Evolutionary conservation across 2,113 vertebrate species (phyloP), one percentile per base, ranked within the genome.

Genomic region (Macquaria australasica): DNA sequence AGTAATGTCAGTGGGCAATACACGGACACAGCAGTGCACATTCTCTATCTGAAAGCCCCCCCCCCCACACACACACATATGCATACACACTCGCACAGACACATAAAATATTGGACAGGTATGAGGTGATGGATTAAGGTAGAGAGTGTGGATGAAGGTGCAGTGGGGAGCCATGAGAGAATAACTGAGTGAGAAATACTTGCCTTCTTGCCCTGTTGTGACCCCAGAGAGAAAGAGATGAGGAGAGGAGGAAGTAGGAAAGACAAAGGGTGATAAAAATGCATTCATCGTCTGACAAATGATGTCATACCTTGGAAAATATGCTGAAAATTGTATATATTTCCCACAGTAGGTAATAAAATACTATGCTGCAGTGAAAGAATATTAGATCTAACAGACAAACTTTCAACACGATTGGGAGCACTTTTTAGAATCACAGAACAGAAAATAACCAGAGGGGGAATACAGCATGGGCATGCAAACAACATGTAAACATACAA

Each of bases 151-250:
- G 50, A 62, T 75, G 68, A 53, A 83, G 64, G 14, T 48, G 48
- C 10, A 69, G 50, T 64, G 56, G 9, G 73, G 53, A 75, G 45
- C 6, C 43, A 76, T 56, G 71, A 67, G 68, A 82, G 73, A 81
- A 83, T 66, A 85, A 87, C 43, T 88, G 80, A 79, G 69, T 73
- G 83, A 84, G 81, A 87, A 93, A 87, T 90, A 95, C 93, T 94
- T 93, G 85, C 94, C 93, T 94, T 84, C 85, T 87, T 92, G 87
- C 70, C 93, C 94, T 95, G 88, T 89, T 78, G 83, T 85, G 84
- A 91, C 82, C 91, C 90, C 80, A 87, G 43, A 73, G 76, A 91
- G 25, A 85, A 55, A 79, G 31, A 82, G n/a, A 81, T 18, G 68
- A 28, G 39, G 72, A 90, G 64, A 60, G 60, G 51, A 63, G 64